Percentiles rank a stretch among this genome's conserved stretches.
Conservation (phyloP, 1,140 invertebrate species). For the Aphis craccivora region DNA sequence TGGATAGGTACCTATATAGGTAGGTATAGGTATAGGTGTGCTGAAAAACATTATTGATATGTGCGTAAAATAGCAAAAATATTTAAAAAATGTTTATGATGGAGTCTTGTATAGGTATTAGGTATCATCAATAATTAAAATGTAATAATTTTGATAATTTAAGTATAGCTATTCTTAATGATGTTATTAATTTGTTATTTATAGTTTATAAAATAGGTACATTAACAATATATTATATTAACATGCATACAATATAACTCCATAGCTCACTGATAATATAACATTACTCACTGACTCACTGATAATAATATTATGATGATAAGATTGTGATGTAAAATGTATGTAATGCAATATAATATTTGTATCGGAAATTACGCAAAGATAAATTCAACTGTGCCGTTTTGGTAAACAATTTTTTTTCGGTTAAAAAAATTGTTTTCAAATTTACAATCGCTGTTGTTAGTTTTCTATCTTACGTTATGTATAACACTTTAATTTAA, state of each 20-base stretch:
- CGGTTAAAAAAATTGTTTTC: background rate
- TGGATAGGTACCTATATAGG: too few relatives aligned
- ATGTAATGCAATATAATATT: too few relatives aligned
- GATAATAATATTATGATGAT: too few relatives aligned
- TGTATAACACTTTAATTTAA: background rate
- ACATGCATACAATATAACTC: background rate
- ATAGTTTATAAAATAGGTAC: background rate
- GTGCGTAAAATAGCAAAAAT: too few relatives aligned
- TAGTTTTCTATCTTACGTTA: background rate
- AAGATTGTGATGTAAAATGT: background rate
- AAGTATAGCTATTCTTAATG: background rate
- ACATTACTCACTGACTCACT: background rate
- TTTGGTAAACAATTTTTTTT: background rate
- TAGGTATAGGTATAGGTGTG: background rate
- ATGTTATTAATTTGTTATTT: background rate
- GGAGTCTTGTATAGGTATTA: background rate
- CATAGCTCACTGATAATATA: background rate
- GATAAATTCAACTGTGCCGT: background rate
- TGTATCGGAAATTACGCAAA: too few relatives aligned
- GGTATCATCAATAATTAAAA: background rate
- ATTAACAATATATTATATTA: background rate
- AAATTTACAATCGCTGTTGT: background rate
- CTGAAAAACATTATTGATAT: background rate
- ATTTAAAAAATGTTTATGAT: background rate
- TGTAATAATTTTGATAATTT: background rate